These are phyloP conservation scores for Tethea ocularis DNA, from an alignment of 2,888 invertebrate genomes.

Conservation along the genomic window DNA sequence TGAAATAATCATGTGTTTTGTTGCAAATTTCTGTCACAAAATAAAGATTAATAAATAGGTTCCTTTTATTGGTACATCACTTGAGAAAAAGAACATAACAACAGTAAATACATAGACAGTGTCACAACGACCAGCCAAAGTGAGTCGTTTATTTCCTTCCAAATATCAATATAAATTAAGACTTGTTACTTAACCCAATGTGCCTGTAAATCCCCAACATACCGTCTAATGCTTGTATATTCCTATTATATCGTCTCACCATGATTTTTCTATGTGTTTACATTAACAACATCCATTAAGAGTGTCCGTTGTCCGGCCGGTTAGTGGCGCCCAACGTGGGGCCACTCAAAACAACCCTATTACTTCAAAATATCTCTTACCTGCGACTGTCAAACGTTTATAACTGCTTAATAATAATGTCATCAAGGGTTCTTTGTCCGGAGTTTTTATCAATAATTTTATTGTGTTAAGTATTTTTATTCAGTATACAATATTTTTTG, in stretches of 20 bases:
- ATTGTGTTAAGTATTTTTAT: too few relatives aligned
- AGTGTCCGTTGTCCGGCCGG: constrained; percentile 35
- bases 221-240: constrained; percentile 1
- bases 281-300: constrained; percentile 69
- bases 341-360: constrained; percentile 52
- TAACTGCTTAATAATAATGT: background rate
- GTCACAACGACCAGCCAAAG: too few relatives aligned
- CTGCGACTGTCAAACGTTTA: constrained; percentile 31
- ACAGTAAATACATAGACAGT: too few relatives aligned
- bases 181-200: too few relatives aligned
- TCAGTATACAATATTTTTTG: background rate
- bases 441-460: too few relatives aligned
- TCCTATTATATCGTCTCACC: background rate
- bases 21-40: background rate
- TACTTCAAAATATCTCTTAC: constrained; percentile 50
- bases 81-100: too few relatives aligned
- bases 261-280: constrained; percentile 57
- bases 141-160: too few relatives aligned
- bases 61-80: too few relatives aligned
- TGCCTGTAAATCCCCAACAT: background rate
- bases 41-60: too few relatives aligned
- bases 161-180: too few relatives aligned
- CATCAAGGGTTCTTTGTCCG: too few relatives aligned
- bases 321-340: constrained; percentile 49
- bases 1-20: too few relatives aligned